These are phyloP conservation scores for Sebastolobus altivelis DNA, from an alignment of 2,797 vertebrate genomes.

Conservation along the genomic window DNA sequence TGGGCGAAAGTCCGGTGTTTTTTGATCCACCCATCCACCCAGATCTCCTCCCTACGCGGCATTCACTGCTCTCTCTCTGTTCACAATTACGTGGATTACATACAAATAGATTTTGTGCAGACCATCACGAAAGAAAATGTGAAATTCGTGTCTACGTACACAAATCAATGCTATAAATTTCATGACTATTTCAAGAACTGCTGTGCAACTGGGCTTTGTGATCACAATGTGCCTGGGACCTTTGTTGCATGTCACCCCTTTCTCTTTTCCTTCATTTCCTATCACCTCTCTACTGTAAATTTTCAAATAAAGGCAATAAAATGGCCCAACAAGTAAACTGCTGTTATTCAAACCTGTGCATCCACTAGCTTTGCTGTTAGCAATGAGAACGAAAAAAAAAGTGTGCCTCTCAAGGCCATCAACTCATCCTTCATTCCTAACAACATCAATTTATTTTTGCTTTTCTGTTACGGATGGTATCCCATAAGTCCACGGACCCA, in stretches of 20 bases:
- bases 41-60: too few species aligned
- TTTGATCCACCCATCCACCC: too few species aligned
- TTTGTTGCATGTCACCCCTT: not conserved
- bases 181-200: too few species aligned
- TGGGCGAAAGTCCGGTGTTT: too few species aligned
- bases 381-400: not conserved
- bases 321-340: not conserved
- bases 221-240: too few species aligned
- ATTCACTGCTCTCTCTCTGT: too few species aligned
- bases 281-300: not conserved
- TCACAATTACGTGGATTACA: too few species aligned
- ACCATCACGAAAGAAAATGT: too few species aligned
- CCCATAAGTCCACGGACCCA: not conserved
- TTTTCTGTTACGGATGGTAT: not conserved
- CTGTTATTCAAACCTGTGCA: not conserved
- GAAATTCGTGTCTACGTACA: accelerated
- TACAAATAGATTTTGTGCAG: too few species aligned
- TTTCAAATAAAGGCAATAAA: not conserved
- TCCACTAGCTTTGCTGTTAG: not conserved
- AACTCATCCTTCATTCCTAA: not conserved
- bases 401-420: not conserved
- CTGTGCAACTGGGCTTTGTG: too few species aligned
- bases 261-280: not conserved
- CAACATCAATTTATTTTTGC: not conserved
- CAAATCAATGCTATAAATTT: too few species aligned